Evolutionary conservation across 2,797 vertebrate genomes (phyloP).

Genomic region (Nyctalus aviator): DNA sequence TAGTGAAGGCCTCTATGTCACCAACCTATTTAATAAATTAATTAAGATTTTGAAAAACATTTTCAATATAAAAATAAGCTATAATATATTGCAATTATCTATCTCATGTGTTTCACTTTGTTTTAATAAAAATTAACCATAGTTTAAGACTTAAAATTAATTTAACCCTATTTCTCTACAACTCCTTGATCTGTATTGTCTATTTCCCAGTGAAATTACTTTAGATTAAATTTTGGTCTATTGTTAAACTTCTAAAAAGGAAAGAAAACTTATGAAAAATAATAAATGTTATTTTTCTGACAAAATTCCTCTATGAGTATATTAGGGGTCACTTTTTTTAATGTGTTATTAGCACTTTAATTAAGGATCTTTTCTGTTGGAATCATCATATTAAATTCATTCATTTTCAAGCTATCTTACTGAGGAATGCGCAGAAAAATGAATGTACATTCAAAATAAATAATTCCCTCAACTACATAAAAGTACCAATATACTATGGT

Average conservation of each 20-base stretch:
- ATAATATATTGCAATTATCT: not conserved
- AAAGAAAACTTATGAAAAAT: constrained; percentile 18
- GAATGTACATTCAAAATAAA: constrained; percentile 45
- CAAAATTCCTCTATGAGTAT: not conserved
- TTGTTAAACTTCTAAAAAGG: not conserved
- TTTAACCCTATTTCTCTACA: not conserved
- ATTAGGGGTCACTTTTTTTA: not conserved
- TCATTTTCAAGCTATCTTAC: not conserved
- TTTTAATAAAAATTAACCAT: constrained; percentile 29
- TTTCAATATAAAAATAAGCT: not conserved
- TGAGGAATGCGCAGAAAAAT: not conserved
- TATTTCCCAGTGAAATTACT: not conserved
- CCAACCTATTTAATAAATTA: not conserved
- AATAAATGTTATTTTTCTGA: not conserved
- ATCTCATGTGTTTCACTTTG: not conserved
- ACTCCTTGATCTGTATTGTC: not conserved
- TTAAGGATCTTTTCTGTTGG: not conserved
- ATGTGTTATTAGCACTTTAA: not conserved
- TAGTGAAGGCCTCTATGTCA: not conserved
- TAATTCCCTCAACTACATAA: not conserved
- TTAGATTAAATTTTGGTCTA: not conserved
- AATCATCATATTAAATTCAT: not conserved
- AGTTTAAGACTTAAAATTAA: not conserved
- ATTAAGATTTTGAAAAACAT: not conserved
- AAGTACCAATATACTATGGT: not conserved